These are phyloP conservation scores for Eulemur rubriventer DNA, from an alignment of 2,797 vertebrate genomes.

Conservation along the genomic window DNA sequence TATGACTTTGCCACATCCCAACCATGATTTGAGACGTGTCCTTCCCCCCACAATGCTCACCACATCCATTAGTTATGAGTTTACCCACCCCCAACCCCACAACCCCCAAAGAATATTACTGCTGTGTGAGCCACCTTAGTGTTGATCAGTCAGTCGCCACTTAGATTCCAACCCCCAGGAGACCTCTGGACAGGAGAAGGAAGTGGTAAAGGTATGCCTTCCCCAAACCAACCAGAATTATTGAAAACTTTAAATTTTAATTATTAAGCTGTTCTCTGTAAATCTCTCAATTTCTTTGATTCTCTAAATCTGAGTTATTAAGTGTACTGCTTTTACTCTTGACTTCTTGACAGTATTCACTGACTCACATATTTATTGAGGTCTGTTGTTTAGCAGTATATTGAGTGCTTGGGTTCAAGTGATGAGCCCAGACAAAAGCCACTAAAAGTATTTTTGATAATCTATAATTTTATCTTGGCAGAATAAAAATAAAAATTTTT, in stretches of 20 bases:
- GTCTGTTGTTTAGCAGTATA: background rate
- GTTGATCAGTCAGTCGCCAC: too few species aligned
- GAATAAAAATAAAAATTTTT: background rate
- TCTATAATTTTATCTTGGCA: background rate
- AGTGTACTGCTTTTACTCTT: constrained; percentile 1
- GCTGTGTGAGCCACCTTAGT: too few species aligned
- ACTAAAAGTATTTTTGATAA: constrained; percentile 22
- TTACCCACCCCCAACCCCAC: too few species aligned
- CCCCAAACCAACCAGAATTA: background rate
- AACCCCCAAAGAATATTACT: too few species aligned
- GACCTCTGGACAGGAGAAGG: background rate
- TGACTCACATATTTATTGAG: background rate
- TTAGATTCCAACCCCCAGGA: background rate
- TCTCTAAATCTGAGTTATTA: background rate
- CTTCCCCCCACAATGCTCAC: too few species aligned
- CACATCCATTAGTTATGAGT: too few species aligned
- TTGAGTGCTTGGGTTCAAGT: background rate
- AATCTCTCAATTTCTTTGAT: background rate
- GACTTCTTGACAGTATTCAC: background rate
- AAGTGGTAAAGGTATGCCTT: background rate
- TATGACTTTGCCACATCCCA: too few species aligned
- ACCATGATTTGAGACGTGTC: too few species aligned
- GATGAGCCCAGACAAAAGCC: background rate
- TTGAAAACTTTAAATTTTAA: background rate
- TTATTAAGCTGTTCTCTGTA: background rate